These are phyloP conservation scores for Neotoma lepida DNA, from an alignment of 2,113 vertebrate genomes.

Conservation along the genomic window DNA sequence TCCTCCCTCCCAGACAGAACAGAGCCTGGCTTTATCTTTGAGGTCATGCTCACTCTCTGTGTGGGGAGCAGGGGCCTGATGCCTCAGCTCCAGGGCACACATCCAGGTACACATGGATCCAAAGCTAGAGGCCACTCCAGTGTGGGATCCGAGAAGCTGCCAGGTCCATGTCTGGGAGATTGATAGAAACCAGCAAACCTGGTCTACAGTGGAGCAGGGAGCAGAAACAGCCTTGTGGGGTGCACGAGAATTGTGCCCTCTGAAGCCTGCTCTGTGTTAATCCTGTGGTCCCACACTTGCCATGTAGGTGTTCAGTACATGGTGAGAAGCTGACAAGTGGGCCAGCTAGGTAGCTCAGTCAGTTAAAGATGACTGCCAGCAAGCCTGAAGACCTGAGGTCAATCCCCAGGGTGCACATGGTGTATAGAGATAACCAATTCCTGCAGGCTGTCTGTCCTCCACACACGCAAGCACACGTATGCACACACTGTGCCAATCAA, in stretches of 20 bases:
- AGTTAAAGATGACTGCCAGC: not conserved
- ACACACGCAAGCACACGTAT: not conserved
- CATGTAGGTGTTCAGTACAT: too few species aligned
- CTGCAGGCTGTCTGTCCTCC: not conserved
- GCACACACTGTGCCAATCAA: not conserved
- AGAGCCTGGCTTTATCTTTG: not conserved
- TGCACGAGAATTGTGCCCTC: not conserved
- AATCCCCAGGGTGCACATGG: not conserved
- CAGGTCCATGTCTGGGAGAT: not conserved
- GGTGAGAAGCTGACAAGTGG: not conserved
- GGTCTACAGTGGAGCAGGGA: too few species aligned
- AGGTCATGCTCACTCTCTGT: not conserved
- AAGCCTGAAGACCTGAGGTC: not conserved
- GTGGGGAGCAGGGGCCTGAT: not conserved
- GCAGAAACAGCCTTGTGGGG: not conserved
- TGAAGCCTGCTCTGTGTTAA: accelerated
- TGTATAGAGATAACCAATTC: not conserved
- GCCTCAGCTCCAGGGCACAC: too few species aligned
- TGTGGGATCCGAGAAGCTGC: not conserved
- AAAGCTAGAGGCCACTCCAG: not conserved
- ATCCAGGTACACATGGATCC: not conserved
- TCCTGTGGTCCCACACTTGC: not conserved
- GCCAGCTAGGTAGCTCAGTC: not conserved
- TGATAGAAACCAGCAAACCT: not conserved
- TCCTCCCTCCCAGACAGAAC: not conserved